Evolutionary conservation across 2,797 vertebrate species (phyloP), one percentile per base, ranked within the genome.

Genomic region (Gadopsis marmoratus): DNA sequence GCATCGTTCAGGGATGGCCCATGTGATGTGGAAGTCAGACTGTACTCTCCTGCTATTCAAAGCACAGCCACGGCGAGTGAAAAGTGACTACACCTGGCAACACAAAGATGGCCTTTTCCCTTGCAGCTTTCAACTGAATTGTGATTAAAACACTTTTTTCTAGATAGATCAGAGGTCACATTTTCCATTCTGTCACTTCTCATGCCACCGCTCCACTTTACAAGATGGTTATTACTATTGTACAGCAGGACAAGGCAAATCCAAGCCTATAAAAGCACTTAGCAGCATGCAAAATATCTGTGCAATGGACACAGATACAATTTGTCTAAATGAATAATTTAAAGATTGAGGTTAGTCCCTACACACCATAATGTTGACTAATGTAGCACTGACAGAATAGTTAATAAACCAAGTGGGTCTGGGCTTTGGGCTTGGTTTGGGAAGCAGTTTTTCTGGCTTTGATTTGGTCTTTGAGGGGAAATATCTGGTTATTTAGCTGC

Each of bases 41-140:
- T 56, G 59, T 31, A 47, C 70, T 76, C 35, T 41, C 37, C 64
- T n/a, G 23, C 48, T 61, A 69, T 70, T 87, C 64, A 82, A 86
- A 89, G 81, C 48, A 64, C 33, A 66, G 50, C 59, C 64, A 19
- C 26, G 8, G 53, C 39, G 54, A 81, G 54, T 78, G 51, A 76
- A 83, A 65, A 60, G 69, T 78, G 72, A 89, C 83, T 87, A 79
- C 90, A 91, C 63, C 41, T 75, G 76, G 74, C 63, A 80, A 76
- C 58, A 76, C 55, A 84, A 77, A 74, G 31, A 66, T 5, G 7
- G 16, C 50, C 50, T 45, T 75, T 66, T 62, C 33, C 68, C 47
- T 70, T 37, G 54, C 45, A 72, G 58, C 75, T 76, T 73, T 87
- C 23, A 76, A 31, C 51, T 62, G 75, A 76, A 86, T 75, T 78